Base-by-base conservation (phyloP, 2,888 invertebrate genomes). In the Scrobipalpa costella region DNA sequence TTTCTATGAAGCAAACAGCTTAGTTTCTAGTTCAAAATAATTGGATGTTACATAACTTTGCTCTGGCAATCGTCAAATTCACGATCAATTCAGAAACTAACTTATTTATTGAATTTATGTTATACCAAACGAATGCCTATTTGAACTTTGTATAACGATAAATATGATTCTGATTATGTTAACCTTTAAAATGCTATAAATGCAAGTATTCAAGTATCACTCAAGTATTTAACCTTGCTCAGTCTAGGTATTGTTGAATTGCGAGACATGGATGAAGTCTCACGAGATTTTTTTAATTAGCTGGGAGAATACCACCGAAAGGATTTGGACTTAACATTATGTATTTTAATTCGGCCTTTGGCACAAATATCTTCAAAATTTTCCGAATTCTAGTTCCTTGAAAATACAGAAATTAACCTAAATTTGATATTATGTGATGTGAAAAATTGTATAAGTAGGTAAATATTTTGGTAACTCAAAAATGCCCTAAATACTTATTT, bases 271-370 rank as follows among this genome's bases (percentile, higher is more conserved):
- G 27, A 6, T n/a, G 34, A 55, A 33, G 7, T 55, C n/a, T 33
- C 13, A 15, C n/a, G 34, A 55, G 52, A 52, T 52, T 52, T 52
- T 21, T 21, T 52, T 55, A 55, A 55, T 34, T 55, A 55, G 27
- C 33, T 55, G 55, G 55, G 55, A 55, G 34, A 15, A 55, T 55
- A 55, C 55, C 55, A 55, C 55, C 55, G 55, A 52, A 15, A 34
- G 7, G 15, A 34, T 33, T 34, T 33, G 15, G 27, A 52, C 33
- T 27, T 52, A 11, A 50, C 19, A 50, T 19, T 33, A 27, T 27
- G 5, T 27, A 27, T 52, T 52, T 47, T 19, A 17, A 49, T 49
- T 19, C 9, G 27, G 27, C 6, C 13, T 55, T 34, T 8, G 34
- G 27, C 15, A 34, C 34, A 34, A 34, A 55, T 52, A 27, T 2